Percentiles rank a stretch among this genome's conserved stretches.
Evolutionary conservation across 2,113 vertebrate species (phyloP).

Genomic region (Pterocles gutturalis): DNA sequence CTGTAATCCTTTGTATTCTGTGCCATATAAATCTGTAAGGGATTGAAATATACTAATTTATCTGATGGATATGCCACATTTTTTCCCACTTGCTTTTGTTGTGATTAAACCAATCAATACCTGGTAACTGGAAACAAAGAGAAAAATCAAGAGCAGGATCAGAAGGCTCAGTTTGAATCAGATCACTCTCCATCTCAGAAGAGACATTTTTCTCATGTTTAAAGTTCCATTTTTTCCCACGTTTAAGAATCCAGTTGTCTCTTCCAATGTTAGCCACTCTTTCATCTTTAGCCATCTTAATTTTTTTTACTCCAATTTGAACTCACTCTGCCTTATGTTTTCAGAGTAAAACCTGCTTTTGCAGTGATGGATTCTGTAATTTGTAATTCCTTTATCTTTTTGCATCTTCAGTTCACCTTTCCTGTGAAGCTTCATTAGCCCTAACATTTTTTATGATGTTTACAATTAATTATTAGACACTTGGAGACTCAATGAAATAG

Average conservation of each 20-base stretch:
- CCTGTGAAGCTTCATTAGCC: background rate
- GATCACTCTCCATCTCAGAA: background rate
- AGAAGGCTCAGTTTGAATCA: background rate
- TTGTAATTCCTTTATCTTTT: background rate
- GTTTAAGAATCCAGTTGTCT: background rate
- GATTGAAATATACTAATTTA: background rate
- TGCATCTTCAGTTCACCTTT: background rate
- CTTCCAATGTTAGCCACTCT: background rate
- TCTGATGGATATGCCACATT: background rate
- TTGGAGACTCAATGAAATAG: background rate
- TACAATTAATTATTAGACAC: conserved; percentile 33
- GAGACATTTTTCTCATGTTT: background rate
- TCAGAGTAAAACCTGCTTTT: background rate
- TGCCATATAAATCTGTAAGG: background rate
- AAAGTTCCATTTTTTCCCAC: background rate
- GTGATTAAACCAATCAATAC: background rate
- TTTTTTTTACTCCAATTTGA: background rate
- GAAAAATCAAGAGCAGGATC: background rate
- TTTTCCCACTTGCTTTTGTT: background rate
- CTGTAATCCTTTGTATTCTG: background rate
- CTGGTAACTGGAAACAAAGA: background rate
- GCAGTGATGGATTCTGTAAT: background rate
- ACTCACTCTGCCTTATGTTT: background rate
- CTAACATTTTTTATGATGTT: background rate
- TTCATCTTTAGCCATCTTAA: background rate